These are phyloP conservation scores for Hippolais icterina DNA, from an alignment of 2,113 vertebrate species.

Conservation along the genomic window DNA sequence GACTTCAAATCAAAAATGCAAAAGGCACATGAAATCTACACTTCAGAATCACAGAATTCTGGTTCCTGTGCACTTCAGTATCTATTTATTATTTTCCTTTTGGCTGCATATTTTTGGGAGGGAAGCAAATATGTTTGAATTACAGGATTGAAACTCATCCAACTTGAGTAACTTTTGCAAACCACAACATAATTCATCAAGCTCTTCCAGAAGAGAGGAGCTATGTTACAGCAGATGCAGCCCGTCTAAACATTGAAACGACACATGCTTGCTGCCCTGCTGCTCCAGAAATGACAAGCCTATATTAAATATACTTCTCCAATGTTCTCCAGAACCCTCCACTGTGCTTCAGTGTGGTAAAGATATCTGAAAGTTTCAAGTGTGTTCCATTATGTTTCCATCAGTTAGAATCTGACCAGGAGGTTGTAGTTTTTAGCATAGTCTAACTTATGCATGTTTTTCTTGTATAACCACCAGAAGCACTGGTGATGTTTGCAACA, in stretches of 20 bases:
- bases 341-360: not conserved
- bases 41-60: not conserved
- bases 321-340: not conserved
- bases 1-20: not conserved
- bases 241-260: not conserved
- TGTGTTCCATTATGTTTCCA: not conserved
- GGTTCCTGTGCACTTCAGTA: not conserved
- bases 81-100: not conserved
- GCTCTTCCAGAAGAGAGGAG: not conserved
- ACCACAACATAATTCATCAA: slow-evolving; percentile 4
- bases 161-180: slow-evolving; percentile 17
- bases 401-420: not conserved
- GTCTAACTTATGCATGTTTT: not conserved
- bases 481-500: not conserved
- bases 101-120: not conserved
- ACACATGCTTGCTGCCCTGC: not conserved
- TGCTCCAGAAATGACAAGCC: not conserved
- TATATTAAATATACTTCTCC: not conserved
- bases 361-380: not conserved
- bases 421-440: not conserved
- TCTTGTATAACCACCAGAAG: not conserved
- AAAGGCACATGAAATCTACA: not conserved
- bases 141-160: slow-evolving; percentile 31
- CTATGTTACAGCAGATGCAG: not conserved
- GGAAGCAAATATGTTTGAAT: slow-evolving; percentile 7